Base-by-base conservation (phyloP, 2,888 invertebrate genomes). In the Eulithis prunata region DNA sequence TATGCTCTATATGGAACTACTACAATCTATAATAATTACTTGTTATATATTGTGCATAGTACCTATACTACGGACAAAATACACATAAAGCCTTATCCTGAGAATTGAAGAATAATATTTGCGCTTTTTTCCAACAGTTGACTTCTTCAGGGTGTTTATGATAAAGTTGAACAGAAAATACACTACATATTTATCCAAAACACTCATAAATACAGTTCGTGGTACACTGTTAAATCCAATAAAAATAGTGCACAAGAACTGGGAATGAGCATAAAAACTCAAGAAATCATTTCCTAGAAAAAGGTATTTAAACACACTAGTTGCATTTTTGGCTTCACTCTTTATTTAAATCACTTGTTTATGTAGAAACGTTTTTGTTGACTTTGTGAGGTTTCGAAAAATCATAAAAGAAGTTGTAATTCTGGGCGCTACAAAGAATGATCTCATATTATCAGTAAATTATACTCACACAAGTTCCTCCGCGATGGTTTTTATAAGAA, bases 251-350 rank as follows among this genome's bases (percentile, higher is more conserved):
- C 43, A 56, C 51, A 45, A 55, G 21, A 47, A 64, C 52, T 21
- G 38, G 62, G 55, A 51, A 28, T 2, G 58, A 38, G 5, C 45
- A 56, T 66, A 66, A 66, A 66, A 66, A 66, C 66, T 51, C 41
- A 51, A 49, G 45, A 41, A 62, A 62, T 55, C 51, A 13, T 59
- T 66, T 66, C 66, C 66, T 66, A 62, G 66, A 66, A 66, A 32
- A 32, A 32, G 51, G 8, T 62, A 58, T 62, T 46, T 43, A 55
- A 58, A 49, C 43, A 54, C 32, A 64, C 66, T 66, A 62, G 61
- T 47, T 10, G 32, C 6, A 21, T 57, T 49, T 32, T 46, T 21
- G 57, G 46, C 32, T 54, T 57, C 4, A 49, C 47, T 8, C 38
- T 4, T 47, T 14, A 5, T 8, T 3, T 8, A 8, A 47, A 13